These are phyloP conservation scores for Ceratotherium simum DNA, from an alignment of 2,113 vertebrate genomes.

Conservation along the genomic window DNA sequence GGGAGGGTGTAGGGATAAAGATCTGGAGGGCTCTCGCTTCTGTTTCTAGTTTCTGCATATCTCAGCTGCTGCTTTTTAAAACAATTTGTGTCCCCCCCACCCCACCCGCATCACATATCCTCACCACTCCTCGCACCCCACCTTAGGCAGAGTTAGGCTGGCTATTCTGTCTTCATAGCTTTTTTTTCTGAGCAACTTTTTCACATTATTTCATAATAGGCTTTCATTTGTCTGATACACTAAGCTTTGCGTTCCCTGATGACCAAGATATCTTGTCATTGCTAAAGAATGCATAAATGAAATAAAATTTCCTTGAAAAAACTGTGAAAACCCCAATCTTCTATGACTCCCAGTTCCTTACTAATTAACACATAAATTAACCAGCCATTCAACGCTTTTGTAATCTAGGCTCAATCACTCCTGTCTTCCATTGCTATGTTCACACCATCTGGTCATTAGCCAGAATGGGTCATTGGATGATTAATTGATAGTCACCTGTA, in stretches of 20 bases:
- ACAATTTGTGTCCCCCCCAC: background rate
- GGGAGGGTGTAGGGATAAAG: background rate
- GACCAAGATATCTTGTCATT: background rate
- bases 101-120: too few relatives aligned
- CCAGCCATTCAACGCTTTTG: too few relatives aligned
- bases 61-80: background rate
- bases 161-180: background rate
- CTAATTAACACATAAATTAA: background rate
- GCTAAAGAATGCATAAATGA: background rate
- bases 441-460: background rate
- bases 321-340: background rate
- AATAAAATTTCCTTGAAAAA: background rate
- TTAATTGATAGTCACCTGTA: background rate
- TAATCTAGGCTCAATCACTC: background rate
- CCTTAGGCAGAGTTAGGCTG: background rate
- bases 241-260: background rate
- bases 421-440: background rate
- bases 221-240: background rate
- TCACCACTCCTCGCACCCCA: fast-evolving
- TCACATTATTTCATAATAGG: background rate
- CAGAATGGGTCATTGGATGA: background rate
- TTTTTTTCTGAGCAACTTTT: background rate
- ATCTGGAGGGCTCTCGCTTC: background rate
- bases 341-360: background rate
- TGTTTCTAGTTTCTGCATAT: background rate